Percentiles rank a stretch among this genome's conserved stretches.
Evolutionary conservation across 2,888 invertebrate genomes (phyloP).

Genomic region (Pantelozetes paolii): DNA sequence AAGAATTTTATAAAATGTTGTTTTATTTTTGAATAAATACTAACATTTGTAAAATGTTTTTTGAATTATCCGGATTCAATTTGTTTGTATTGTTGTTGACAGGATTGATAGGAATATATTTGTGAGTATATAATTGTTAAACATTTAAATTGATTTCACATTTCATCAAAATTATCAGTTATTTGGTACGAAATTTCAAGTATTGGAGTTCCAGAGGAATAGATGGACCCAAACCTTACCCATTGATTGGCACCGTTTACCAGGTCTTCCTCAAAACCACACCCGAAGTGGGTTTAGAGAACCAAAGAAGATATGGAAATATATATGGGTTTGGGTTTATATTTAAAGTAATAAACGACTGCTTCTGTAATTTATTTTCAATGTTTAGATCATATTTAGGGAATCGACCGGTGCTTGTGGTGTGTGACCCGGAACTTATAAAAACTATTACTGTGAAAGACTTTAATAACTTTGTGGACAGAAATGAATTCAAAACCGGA

Average conservation of each 20-base stretch:
- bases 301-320: not conserved
- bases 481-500: not conserved
- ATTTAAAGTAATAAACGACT: not conserved
- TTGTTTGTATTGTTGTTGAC: too few relatives aligned
- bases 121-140: not conserved
- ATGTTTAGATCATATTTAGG: too few relatives aligned
- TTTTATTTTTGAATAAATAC: too few relatives aligned
- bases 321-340: not conserved
- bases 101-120: not conserved
- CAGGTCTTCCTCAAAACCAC: slow-evolving; percentile 1
- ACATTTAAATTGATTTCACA: not conserved
- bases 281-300: not conserved
- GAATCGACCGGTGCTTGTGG: not conserved
- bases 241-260: not conserved
- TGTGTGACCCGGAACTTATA: not conserved
- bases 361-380: too few relatives aligned
- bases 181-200: slow-evolving; percentile 16
- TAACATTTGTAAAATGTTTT: too few relatives aligned
- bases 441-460: not conserved
- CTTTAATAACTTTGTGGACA: not conserved
- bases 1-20: too few relatives aligned
- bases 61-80: too few relatives aligned
- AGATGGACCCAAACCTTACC: not conserved
- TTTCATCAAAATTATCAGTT: not conserved
- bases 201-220: slow-evolving; percentile 12